Evolutionary conservation across 2,888 invertebrate genomes (phyloP), one percentile per base, ranked within the genome.

Genomic region (Cybosia mesomella): DNA sequence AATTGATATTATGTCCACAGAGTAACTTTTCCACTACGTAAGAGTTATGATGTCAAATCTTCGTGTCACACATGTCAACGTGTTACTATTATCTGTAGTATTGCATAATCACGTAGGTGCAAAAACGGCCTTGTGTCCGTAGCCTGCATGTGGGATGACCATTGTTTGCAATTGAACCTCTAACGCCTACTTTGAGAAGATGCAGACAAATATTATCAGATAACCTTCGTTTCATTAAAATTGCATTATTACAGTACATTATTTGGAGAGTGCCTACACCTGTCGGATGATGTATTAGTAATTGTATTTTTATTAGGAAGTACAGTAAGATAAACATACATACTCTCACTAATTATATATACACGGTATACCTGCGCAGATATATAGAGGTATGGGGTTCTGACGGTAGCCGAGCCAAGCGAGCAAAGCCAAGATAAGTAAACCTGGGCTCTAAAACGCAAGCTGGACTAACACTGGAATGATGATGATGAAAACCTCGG

Each of bases 131-230:
- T 58, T 57, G 57, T 43, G 22, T 57, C 36, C 28, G 24, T 39
- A 58, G 49, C 39, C 39, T 36, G 64, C 39, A 39, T 76, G 80
- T 80, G 74, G 78, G 78, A 73, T 73, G 78, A 67, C 65, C 71
- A 80, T 80, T 80, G 80, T 80, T 76, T 64, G 73, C 55, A 67
- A 71, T 75, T 72, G 74, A 74, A 58, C 54, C 54, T 53, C 43
- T 59, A 57, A 55, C 68, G 24, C 65, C 69, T 43, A 69, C 68
- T 60, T 21, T 1, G 21, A 36, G 36, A 58, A 72, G 74, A 68
- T 66, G 39, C 58, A 71, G 60, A 54, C 49, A 68, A 58, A 65
- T 66, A 72, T 67, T 72, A 72, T 72, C 5, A 43, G 21, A 54
- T 10, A 68, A 71, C 72, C 74, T 79, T 74, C 59, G 21, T 53